Evolutionary conservation across 2,888 invertebrate species (phyloP).

Genomic region (Tipula confusa): DNA sequence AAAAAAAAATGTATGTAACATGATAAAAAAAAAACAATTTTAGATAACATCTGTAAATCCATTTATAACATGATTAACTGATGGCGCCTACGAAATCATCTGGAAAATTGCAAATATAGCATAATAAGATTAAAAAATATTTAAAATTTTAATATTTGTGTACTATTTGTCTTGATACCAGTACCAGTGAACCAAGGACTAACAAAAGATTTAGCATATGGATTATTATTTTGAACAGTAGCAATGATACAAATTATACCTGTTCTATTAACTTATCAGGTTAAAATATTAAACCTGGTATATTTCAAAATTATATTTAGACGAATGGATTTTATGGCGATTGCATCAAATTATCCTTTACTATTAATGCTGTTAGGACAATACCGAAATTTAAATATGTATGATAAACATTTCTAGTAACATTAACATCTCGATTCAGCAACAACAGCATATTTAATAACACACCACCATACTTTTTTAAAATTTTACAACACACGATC

Average conservation of each 20-base stretch:
- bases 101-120: slow-evolving; percentile 34
- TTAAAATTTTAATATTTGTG: not conserved
- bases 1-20: not conserved
- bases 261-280: not conserved
- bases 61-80: not conserved
- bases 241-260: not conserved
- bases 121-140: slow-evolving; percentile 13
- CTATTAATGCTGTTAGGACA: too few relatives aligned
- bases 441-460: too few relatives aligned
- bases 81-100: slow-evolving; percentile 35
- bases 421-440: too few relatives aligned
- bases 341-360: too few relatives aligned
- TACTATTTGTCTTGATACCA: not conserved
- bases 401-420: too few relatives aligned
- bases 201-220: not conserved
- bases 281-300: too few relatives aligned
- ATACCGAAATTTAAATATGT: too few relatives aligned
- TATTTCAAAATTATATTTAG: too few relatives aligned
- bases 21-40: not conserved
- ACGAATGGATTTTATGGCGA: too few relatives aligned
- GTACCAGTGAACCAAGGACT: not conserved
- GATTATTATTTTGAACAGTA: not conserved
- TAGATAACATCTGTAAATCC: slow-evolving; percentile 12
- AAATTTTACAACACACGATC: too few relatives aligned
- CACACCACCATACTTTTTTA: too few relatives aligned